These are phyloP conservation scores for Carassius auratus DNA, from an alignment of 2,113 vertebrate genomes.

Conservation along the genomic window DNA sequence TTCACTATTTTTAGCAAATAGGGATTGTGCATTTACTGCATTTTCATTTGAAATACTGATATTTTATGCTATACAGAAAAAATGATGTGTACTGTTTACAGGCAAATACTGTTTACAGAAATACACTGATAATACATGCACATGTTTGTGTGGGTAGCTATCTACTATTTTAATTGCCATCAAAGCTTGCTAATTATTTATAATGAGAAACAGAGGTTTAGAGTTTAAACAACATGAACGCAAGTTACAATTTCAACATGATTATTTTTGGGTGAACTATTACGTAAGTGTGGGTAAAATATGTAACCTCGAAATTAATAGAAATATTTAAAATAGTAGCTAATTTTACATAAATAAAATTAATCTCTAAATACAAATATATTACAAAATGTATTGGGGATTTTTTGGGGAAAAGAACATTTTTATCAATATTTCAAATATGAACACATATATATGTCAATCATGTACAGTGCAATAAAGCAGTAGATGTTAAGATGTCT, in stretches of 20 bases:
- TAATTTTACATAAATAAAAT: background rate
- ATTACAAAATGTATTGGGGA: background rate
- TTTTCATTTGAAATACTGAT: no score
- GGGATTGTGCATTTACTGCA: no score
- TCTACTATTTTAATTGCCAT: no score
- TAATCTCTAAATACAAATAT: background rate
- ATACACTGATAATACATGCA: no score
- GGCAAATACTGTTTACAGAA: no score
- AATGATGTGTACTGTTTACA: no score
- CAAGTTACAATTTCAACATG: background rate
- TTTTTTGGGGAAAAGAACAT: background rate
- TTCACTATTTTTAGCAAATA: no score
- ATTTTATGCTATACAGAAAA: no score
- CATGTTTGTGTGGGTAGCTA: no score
- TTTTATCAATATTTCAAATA: background rate
- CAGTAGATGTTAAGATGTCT: background rate
- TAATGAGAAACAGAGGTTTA: no score
- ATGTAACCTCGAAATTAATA: background rate
- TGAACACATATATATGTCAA: background rate
- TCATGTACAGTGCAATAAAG: background rate
- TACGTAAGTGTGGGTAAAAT: background rate
- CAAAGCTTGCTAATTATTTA: no score
- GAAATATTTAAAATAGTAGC: background rate
- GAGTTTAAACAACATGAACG: background rate
- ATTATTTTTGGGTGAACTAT: background rate